These are phyloP conservation scores for Drosophila fungiperda DNA, from an alignment of 2,888 invertebrate genomes.

Conservation along the genomic window DNA sequence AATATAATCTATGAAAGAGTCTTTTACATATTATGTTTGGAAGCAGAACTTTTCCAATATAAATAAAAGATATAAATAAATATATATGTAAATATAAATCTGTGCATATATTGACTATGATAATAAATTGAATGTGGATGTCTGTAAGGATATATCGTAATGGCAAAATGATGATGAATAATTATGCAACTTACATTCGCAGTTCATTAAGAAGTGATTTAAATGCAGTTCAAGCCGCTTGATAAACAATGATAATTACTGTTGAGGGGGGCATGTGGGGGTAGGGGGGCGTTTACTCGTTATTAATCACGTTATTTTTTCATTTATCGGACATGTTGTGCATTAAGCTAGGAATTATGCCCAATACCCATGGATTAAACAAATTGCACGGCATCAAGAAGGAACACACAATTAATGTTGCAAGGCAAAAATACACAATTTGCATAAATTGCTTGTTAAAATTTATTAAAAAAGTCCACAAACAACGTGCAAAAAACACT, in stretches of 20 bases:
- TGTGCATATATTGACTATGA: neutral
- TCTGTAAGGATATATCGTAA: conserved; percentile 4
- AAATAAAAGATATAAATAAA: neutral
- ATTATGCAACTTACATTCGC: conserved; percentile 65
- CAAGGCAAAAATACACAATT: neutral
- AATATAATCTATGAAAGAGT: neutral
- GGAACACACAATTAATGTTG: conserved; percentile 45
- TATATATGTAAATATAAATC: neutral
- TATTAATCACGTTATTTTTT: conserved; percentile 35
- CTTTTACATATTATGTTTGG: neutral
- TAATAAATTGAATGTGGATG: neutral
- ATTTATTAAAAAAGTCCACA: conserved; percentile 44
- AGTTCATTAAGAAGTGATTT: conserved; percentile 74
- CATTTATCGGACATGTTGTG: conserved; percentile 18
- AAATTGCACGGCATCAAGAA: conserved; percentile 42
- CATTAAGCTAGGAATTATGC: conserved; percentile 65
- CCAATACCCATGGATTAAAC: conserved; percentile 42
- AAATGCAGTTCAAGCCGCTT: conserved; percentile 55
- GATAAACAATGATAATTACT: conserved; percentile 64
- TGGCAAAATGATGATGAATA: conserved; percentile 47
- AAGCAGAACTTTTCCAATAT: neutral
- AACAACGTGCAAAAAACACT: conserved; percentile 64
- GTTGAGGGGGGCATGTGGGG: neutral
- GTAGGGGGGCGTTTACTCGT: conserved; percentile 31
- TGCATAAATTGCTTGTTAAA: conserved; percentile 4